These are phyloP conservation scores for Suillia variegata DNA, from an alignment of 2,888 invertebrate genomes.

Conservation along the genomic window DNA sequence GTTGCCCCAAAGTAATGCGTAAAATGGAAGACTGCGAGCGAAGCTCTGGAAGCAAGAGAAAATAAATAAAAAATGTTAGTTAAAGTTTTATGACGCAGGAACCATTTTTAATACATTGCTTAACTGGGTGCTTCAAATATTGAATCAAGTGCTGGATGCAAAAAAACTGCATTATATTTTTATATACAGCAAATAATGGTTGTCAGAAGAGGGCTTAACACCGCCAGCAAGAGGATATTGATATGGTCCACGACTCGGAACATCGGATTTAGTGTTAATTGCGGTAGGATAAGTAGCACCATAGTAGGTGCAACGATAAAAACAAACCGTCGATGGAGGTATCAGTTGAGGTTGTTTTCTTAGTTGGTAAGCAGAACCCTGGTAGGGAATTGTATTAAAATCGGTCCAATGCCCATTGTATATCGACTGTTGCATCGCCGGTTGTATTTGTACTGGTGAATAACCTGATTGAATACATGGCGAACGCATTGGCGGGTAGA, in stretches of 20 bases:
- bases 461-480: neutral
- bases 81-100: neutral
- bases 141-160: neutral
- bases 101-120: neutral
- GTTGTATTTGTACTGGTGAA: neutral
- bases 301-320: neutral
- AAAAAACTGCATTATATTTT: constrained; percentile 9
- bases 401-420: no score
- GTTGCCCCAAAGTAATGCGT: neutral
- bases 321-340: neutral
- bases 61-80: no score
- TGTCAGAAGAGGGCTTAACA: constrained; percentile 8
- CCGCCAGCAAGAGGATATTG: constrained; percentile 10
- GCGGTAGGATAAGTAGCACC: neutral
- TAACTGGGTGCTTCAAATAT: neutral
- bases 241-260: neutral
- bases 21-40: neutral
- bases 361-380: neutral
- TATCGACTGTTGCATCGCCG: neutral
- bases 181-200: constrained; percentile 27
- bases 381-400: no score
- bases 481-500: neutral
- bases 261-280: neutral
- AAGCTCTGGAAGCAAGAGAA: neutral
- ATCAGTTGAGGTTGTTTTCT: constrained; percentile 3